A percentile compares a stretch with the other conserved stretches of the same genome.
phyloP scores from a whole-genome alignment of 53 echinoderm and acorn worm genomes.

The Echinometra lucunter region DNA sequence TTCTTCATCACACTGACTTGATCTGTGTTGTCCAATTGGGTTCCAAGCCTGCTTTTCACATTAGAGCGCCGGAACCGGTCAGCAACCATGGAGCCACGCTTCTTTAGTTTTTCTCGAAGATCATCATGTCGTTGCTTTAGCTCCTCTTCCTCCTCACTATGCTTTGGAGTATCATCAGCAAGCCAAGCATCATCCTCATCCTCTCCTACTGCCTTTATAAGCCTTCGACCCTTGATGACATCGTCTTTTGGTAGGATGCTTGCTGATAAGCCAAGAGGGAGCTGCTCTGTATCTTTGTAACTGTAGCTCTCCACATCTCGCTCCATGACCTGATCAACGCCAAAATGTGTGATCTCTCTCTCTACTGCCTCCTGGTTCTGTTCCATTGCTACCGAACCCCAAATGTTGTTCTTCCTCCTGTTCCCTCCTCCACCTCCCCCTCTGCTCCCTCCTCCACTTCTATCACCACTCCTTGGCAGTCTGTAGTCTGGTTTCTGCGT shows the following conservation, averaged over 20 bases:
- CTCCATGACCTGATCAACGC: conserved; percentile 74
- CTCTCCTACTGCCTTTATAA: conserved; percentile 72
- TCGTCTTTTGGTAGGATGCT: conserved; percentile 34
- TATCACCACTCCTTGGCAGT: background rate
- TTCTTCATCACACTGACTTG: conserved; percentile 66
- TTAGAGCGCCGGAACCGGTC: conserved; percentile 56
- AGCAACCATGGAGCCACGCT: conserved; percentile 70
- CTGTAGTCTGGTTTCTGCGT: background rate
- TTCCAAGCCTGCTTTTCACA: conserved; percentile 72
- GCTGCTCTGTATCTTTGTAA: conserved; percentile 58
- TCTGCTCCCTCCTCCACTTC: too few species aligned
- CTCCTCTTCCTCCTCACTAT: conserved; percentile 36
- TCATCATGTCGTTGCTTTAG: conserved; percentile 3
- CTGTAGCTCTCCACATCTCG: conserved; percentile 92
- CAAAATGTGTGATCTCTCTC: conserved; percentile 82
- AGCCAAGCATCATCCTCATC: conserved; percentile 81
- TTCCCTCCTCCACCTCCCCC: background rate
- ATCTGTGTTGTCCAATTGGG: background rate
- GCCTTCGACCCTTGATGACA: conserved; percentile 29
- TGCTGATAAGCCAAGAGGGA: conserved; percentile 71
- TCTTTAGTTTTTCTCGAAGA: conserved; percentile 66
- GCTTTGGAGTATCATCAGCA: conserved; percentile 9
- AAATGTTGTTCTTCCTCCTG: conserved; percentile 80
- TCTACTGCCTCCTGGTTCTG: conserved; percentile 87
- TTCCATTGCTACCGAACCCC: conserved; percentile 84